Evolutionary conservation across 2,113 vertebrate species (phyloP).

Genomic region (Phalacrocorax brasilianus): DNA sequence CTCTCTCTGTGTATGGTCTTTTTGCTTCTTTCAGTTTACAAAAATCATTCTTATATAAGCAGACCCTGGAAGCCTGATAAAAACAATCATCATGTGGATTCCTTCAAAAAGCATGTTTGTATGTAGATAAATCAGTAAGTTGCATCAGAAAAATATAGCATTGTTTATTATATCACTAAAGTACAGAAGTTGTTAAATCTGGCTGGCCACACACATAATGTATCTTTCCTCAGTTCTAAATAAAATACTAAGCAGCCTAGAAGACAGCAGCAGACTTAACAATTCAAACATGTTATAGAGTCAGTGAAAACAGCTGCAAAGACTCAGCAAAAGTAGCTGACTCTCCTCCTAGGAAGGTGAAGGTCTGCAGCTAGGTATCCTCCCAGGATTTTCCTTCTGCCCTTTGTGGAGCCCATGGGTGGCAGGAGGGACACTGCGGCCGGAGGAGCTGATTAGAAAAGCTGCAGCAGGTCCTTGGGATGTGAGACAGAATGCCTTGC

Average conservation of each 20-base stretch:
- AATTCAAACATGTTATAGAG: neutral
- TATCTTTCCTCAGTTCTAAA: neutral
- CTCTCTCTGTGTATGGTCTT: neutral
- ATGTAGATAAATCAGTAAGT: neutral
- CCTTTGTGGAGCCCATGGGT: neutral
- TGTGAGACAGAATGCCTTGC: neutral
- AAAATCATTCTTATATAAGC: neutral
- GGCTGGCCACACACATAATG: neutral
- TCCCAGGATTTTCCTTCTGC: neutral
- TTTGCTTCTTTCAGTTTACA: neutral
- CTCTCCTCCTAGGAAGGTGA: neutral
- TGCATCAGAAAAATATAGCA: neutral
- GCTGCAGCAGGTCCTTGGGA: neutral
- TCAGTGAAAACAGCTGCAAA: neutral
- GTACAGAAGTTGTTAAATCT: neutral
- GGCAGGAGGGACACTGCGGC: neutral
- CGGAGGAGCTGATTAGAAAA: neutral
- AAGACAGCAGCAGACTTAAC: neutral
- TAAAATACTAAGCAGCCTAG: neutral
- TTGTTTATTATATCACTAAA: neutral
- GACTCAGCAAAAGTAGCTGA: rapidly evolving
- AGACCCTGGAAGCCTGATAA: neutral
- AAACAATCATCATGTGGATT: neutral
- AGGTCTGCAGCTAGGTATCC: neutral
- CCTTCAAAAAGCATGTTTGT: neutral